These are phyloP conservation scores for Chamaetylas fuelleborni DNA, from an alignment of 2,113 vertebrate species.

Conservation along the genomic window DNA sequence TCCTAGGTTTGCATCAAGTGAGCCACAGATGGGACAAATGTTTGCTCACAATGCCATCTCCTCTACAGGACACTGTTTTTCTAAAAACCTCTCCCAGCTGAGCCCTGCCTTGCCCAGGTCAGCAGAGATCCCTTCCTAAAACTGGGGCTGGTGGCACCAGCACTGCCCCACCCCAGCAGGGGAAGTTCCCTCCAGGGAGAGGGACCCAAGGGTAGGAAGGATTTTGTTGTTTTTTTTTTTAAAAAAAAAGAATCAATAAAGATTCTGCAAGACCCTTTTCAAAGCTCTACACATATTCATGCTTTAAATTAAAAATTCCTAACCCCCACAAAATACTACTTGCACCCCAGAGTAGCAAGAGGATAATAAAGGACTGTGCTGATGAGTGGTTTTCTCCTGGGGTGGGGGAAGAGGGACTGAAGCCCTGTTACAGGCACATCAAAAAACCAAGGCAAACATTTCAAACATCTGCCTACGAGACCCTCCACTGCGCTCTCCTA, in stretches of 20 bases:
- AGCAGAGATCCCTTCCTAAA: neutral
- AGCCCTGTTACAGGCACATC: neutral
- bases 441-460: neutral
- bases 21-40: neutral
- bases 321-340: neutral
- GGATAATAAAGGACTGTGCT: neutral
- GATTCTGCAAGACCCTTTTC: neutral
- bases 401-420: neutral
- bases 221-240: too few species aligned
- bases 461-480: neutral
- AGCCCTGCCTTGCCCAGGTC: neutral
- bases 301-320: neutral
- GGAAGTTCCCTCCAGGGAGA: neutral
- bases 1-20: neutral
- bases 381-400: neutral
- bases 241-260: neutral
- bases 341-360: neutral
- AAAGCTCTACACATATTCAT: neutral
- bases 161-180: neutral
- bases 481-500: accelerated
- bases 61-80: neutral
- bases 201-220: too few species aligned
- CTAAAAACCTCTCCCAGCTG: neutral
- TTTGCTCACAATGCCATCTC: neutral
- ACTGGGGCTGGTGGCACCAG: neutral